These are phyloP conservation scores for Spodoptera picta DNA, from an alignment of 2,888 invertebrate species.

Conservation along the genomic window DNA sequence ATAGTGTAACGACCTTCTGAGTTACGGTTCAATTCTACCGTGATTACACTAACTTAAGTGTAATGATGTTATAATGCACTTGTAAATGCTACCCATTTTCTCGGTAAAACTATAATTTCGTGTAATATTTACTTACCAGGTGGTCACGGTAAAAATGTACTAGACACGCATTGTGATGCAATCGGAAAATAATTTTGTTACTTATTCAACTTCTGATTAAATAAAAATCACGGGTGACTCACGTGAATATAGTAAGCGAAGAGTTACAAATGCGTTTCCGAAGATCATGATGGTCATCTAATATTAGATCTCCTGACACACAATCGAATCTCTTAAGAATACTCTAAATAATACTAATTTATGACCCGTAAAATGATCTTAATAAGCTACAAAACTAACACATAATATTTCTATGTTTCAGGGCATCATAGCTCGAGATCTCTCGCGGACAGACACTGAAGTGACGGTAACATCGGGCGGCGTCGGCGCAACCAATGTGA, in stretches of 20 bases:
- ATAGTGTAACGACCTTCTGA: constrained; percentile 29
- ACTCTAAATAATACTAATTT: too few species aligned
- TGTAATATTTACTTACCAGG: background rate
- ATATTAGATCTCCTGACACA: too few species aligned
- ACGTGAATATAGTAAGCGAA: too few species aligned
- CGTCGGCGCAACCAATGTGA: constrained; percentile 75
- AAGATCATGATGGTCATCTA: too few species aligned
- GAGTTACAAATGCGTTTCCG: too few species aligned
- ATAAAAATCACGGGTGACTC: too few species aligned
- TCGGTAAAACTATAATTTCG: background rate
- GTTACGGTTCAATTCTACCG: constrained; percentile 35
- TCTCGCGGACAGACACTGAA: constrained; percentile 74
- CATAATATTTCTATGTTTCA: constrained; percentile 54
- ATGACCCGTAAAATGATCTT: too few species aligned
- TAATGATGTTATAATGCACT: constrained; percentile 34
- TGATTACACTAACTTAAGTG: constrained; percentile 13
- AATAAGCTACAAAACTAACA: too few species aligned
- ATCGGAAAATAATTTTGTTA: too few species aligned
- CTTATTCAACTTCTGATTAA: too few species aligned
- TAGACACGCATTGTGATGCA: too few species aligned
- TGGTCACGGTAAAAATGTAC: background rate
- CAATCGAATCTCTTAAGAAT: too few species aligned
- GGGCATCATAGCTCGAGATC: constrained; percentile 79
- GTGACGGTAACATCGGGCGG: constrained; percentile 78
- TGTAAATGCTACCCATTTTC: background rate